phyloP scores from a whole-genome alignment of 2,797 vertebrate genomes.

The Neosilurus mollespiculum region DNA sequence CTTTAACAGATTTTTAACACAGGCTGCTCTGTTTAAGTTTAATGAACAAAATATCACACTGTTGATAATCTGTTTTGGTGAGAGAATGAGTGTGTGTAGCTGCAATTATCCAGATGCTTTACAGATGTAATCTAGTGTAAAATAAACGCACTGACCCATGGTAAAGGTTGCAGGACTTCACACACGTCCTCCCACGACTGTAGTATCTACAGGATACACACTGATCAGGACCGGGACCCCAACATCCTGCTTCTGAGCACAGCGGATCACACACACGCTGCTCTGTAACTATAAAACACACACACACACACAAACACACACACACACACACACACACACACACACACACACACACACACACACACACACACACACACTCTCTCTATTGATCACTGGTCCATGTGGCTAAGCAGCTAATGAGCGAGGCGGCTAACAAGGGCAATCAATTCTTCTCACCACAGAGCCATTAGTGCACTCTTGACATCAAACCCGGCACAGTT shows the following conservation, averaged over 20 bases:
- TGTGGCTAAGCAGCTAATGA: not conserved
- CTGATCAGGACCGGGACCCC: constrained; percentile 92
- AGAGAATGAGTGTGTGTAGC: not conserved
- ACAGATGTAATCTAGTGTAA: not conserved
- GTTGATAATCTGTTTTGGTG: not conserved
- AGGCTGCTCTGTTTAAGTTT: too few relatives aligned
- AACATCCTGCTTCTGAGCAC: constrained; percentile 90
- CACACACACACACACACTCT: not conserved
- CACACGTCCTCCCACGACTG: constrained; percentile 85
- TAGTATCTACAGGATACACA: constrained; percentile 90
- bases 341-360: constrained; percentile 29
- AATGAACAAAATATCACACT: too few relatives aligned
- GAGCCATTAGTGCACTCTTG: not conserved
- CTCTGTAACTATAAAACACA: constrained; percentile 76
- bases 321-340: not conserved
- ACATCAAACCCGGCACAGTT: not conserved
- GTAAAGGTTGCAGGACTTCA: constrained; percentile 88
- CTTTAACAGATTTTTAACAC: too few relatives aligned
- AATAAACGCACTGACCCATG: constrained; percentile 78
- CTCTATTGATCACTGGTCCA: not conserved
- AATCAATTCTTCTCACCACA: not conserved
- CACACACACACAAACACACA: constrained; percentile 22
- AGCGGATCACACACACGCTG: constrained; percentile 87
- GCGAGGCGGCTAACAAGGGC: not conserved
- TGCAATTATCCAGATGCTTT: not conserved